Base-by-base conservation (phyloP, 2,113 vertebrate genomes). In the Urocynchramus pylzowi region DNA sequence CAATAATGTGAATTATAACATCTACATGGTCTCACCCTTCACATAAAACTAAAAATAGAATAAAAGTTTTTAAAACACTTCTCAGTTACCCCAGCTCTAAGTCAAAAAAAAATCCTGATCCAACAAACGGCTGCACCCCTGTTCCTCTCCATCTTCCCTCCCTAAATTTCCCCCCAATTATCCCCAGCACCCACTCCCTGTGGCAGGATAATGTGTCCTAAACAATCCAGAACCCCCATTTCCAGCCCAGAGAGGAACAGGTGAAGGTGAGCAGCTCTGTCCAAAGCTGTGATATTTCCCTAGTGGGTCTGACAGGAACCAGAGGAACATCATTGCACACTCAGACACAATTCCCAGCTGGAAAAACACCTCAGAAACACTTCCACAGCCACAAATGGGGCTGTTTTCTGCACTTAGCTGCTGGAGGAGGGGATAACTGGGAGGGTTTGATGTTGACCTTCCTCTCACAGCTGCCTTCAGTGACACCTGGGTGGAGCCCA, bases 401-500 rank as follows among this genome's bases (percentile, higher is more conserved):
- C 44, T 64, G 14, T 2, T 18, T 10, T 21, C 56, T 75, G 64
- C 47, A 45, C 53, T 84, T 31, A 30, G 47, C 35, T 92, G 65
- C 70, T 26, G 59, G 16, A 35, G 28, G 31, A 49, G 61, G 3
- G 61, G 23, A 3, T 84, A 60, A 63, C 4, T 73, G 57, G 30
- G 41, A 85, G 30, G 42, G 26, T 23, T 69, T 76, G 35, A 10
- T 23, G 16, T 7, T 8, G 13, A 16, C 31, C 33, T 50, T 45
- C 59, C 26, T 54, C 26, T 76, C 59, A 15, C 14, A 53, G 68
- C 16, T n/a, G 20, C 6, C 39, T 67, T 9, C 39, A 47, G 11
- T 22, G 68, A 11, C 54, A 49, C 14, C 33, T 35, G 30, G 27
- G 13, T 18, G 0, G 0, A 26, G 26, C 23, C 23, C 73, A 52